A percentile compares a stretch with the other conserved stretches of the same genome.
phyloP scores from a whole-genome alignment of 2,797 vertebrate genomes.

The Crypturellus tataupa region DNA sequence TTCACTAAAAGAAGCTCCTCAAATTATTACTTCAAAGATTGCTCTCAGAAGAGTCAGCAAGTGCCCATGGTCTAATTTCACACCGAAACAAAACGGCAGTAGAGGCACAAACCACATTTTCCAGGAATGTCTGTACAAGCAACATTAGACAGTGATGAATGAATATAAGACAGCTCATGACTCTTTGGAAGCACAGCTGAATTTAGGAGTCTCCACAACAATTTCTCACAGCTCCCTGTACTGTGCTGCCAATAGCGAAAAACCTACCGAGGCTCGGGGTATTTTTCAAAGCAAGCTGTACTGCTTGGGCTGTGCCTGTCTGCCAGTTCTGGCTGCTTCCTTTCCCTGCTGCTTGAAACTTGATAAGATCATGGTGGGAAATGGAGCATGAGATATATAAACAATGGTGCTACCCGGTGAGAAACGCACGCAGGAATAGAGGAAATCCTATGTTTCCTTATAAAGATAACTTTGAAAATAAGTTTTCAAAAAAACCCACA shows the following conservation, averaged over 20 bases:
- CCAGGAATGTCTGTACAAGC: not conserved
- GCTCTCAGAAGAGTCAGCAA: not conserved
- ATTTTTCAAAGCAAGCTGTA: not conserved
- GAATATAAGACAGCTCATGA: not conserved
- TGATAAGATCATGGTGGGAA: constrained; percentile 56
- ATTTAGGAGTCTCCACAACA: not conserved
- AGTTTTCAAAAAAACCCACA: not conserved
- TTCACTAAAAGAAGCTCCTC: not conserved
- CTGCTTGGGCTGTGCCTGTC: not conserved
- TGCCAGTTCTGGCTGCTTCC: not conserved
- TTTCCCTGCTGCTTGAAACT: constrained; percentile 36
- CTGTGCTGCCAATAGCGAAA: not conserved
- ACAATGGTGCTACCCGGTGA: constrained; percentile 10
- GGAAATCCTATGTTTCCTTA: constrained; percentile 61
- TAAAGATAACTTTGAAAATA: constrained; percentile 42
- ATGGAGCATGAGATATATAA: constrained; percentile 23
- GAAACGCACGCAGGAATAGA: constrained; percentile 40
- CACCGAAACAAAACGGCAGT: not conserved
- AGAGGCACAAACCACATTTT: not conserved
- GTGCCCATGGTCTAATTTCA: not conserved
- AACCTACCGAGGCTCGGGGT: not conserved
- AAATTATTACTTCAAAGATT: not conserved
- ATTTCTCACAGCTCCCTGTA: not conserved
- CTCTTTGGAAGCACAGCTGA: not conserved
- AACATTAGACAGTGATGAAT: fast-evolving